Conservation (phyloP, 2,113 vertebrate species). For the Scalopus aquaticus region DNA sequence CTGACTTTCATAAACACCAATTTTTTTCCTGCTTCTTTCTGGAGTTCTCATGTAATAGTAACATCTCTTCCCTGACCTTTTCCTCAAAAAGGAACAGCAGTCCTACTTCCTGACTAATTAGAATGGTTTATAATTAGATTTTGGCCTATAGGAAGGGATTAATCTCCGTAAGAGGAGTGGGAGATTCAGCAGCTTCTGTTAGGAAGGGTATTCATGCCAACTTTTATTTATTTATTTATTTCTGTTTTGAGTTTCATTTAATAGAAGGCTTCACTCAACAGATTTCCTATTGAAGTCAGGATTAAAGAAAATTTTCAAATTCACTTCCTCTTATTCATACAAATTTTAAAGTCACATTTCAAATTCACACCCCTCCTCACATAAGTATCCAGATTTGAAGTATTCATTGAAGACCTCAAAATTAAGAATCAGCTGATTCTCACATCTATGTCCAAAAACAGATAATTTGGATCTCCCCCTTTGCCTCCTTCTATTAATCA, state of each 20-base stretch:
- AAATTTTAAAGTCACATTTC: not conserved
- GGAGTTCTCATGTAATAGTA: not conserved
- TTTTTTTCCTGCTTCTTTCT: not conserved
- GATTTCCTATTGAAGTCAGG: slow-evolving; percentile 38
- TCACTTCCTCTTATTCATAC: not conserved
- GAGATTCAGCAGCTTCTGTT: slow-evolving; percentile 48
- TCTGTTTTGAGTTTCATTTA: slow-evolving; percentile 38
- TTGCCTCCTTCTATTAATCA: not conserved
- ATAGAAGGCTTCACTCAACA: not conserved
- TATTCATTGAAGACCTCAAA: not conserved
- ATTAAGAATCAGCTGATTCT: not conserved
- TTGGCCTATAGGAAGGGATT: slow-evolving; percentile 69
- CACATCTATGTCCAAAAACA: not conserved
- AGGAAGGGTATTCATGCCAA: not conserved
- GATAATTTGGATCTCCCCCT: not conserved
- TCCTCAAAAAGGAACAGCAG: slow-evolving; percentile 8
- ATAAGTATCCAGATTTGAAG: not conserved
- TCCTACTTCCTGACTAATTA: slow-evolving; percentile 61
- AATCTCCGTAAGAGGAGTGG: slow-evolving; percentile 36
- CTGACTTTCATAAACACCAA: not conserved
- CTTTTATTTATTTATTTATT: slow-evolving; percentile 31
- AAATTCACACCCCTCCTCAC: not conserved
- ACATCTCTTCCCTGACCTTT: not conserved
- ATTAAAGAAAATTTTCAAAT: slow-evolving; percentile 19
- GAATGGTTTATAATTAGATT: slow-evolving; percentile 69